phyloP scores from a whole-genome alignment of 1,140 invertebrate species.

The Plodia interpunctella region DNA sequence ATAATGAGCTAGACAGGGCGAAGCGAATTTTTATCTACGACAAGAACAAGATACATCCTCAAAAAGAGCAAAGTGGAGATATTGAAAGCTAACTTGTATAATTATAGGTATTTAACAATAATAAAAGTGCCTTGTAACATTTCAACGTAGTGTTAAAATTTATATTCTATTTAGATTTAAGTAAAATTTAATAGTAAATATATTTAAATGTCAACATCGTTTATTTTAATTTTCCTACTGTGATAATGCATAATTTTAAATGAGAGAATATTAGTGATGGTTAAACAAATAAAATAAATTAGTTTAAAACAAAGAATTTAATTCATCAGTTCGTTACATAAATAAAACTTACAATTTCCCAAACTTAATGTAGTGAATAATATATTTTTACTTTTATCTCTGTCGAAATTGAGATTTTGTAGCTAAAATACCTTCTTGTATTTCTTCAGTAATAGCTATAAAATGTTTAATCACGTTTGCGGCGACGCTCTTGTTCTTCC shows the following conservation, averaged over 20 bases:
- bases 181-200: background rate
- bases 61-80: slow-evolving; percentile 22
- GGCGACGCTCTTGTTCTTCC: slow-evolving; percentile 72
- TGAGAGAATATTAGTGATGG: background rate
- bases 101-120: background rate
- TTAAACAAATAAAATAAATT: background rate
- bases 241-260: background rate
- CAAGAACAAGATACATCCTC: slow-evolving; percentile 61
- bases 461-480: slow-evolving; percentile 61
- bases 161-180: background rate
- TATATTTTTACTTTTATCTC: background rate
- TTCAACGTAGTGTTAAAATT: background rate
- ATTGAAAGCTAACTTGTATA: background rate
- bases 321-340: background rate
- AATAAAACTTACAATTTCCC: background rate
- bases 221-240: too few species aligned
- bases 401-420: background rate
- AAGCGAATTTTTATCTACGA: slow-evolving; percentile 47
- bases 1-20: slow-evolving; percentile 51
- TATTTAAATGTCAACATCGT: too few species aligned
- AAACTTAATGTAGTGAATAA: background rate
- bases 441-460: background rate
- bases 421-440: background rate
- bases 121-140: background rate
- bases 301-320: background rate